Evolutionary conservation across 1,140 invertebrate genomes (phyloP), one percentile per base, ranked within the genome.

Genomic region (Agrilus planipennis): DNA sequence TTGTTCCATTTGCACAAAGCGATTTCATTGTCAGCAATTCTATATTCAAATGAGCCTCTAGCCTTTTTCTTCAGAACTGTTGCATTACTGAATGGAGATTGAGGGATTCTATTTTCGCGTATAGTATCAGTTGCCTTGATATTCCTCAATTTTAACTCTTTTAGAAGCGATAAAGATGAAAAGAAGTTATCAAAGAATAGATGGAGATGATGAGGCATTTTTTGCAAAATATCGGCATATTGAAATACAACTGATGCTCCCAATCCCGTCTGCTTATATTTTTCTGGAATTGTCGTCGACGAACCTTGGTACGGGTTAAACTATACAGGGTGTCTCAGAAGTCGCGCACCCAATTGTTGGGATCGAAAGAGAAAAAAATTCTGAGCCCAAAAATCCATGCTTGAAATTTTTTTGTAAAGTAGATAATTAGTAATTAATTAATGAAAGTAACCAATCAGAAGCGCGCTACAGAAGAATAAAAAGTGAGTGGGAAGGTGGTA

Each of bases 291-390:
- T 12, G n/a, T 12, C 6, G 6, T 37, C 7, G 30, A 23, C 4
- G 45, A 22, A 12, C 53, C 44, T 41, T 52, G 50, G 27, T 54
- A 54, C 17, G 53, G 44, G 3, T 49, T 35, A 46, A 51, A 52
- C 35, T 31, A 51, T 11, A 45, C 34, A 27, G n/a, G n/a, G n/a
- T n/a, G n/a, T n/a, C n/a, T n/a, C n/a, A n/a, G n/a, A n/a, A n/a
- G n/a, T n/a, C n/a, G n/a, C n/a, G n/a, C n/a, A n/a, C n/a, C n/a
- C n/a, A n/a, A n/a, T n/a, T n/a, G n/a, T n/a, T n/a, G n/a, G n/a
- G n/a, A n/a, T n/a, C n/a, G n/a, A n/a, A n/a, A n/a, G n/a, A n/a
- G n/a, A n/a, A n/a, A n/a, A n/a, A n/a, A n/a, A n/a, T n/a, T n/a
- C n/a, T n/a, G n/a, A n/a, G n/a, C n/a, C n/a, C n/a, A n/a, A n/a